A percentile compares a stretch with the other conserved stretches of the same genome.
These are phyloP conservation scores for Astropecten irregularis DNA, from an alignment of 53 echinoderm and acorn worm genomes.

Conservation along the genomic window DNA sequence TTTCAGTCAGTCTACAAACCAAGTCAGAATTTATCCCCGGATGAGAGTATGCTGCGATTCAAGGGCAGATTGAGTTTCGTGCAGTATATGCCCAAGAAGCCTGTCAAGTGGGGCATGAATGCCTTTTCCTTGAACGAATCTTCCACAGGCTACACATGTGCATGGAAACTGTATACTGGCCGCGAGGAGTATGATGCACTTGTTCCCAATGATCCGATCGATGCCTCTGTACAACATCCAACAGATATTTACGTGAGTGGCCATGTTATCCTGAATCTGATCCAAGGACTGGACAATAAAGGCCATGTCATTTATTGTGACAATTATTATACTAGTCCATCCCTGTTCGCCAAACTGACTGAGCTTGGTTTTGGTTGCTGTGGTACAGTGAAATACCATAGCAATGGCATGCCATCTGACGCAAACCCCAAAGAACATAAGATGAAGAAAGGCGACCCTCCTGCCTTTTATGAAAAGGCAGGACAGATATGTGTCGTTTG, in stretches of 20 bases:
- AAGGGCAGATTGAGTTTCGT: constrained; percentile 43
- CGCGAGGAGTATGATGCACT: not conserved
- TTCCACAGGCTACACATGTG: constrained; percentile 29
- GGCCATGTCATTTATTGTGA: constrained; percentile 24
- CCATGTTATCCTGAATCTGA: not conserved
- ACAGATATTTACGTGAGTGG: not conserved
- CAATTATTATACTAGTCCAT: constrained; percentile 19
- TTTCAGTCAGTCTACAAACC: constrained; percentile 9
- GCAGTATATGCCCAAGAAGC: constrained; percentile 55
- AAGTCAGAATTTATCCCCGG: constrained; percentile 16
- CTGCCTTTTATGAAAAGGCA: constrained; percentile 17
- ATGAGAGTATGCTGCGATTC: constrained; percentile 44
- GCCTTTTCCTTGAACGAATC: constrained; percentile 33
- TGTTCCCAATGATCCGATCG: not conserved
- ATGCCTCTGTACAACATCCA: not conserved
- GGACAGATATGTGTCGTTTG: not conserved
- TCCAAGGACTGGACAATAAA: constrained; percentile 5
- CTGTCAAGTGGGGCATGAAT: constrained; percentile 60
- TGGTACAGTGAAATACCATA: not conserved
- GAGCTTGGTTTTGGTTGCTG: constrained; percentile 24
- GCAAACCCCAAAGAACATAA: constrained; percentile 2
- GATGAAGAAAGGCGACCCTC: constrained; percentile 29
- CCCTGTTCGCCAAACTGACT: not conserved
- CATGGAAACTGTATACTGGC: constrained; percentile 16
- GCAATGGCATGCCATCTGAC: not conserved